phyloP scores from a whole-genome alignment of 2,888 invertebrate species.

The Phlogophora meticulosa region DNA sequence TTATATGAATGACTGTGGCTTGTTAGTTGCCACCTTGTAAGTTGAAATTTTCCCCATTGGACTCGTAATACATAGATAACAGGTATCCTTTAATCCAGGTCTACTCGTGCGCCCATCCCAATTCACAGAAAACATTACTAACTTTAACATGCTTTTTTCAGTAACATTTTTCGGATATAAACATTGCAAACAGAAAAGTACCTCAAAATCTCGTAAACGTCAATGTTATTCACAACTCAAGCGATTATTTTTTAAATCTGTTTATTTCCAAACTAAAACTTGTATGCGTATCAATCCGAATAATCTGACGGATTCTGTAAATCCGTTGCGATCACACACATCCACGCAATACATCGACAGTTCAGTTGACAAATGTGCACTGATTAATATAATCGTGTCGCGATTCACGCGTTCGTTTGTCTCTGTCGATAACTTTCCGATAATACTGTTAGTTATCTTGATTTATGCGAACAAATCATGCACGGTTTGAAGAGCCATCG shows the following conservation, averaged over 20 bases:
- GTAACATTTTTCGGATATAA: not conserved
- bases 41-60: too few relatives aligned
- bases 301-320: conserved; percentile 35
- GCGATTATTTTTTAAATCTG: conserved; percentile 24
- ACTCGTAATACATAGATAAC: too few relatives aligned
- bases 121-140: too few relatives aligned
- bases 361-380: conserved; percentile 66
- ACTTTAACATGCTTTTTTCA: not conserved
- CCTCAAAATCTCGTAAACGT: too few relatives aligned
- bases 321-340: conserved; percentile 34
- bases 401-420: conserved; percentile 67
- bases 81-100: too few relatives aligned
- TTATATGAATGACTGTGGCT: not conserved
- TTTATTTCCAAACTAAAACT: conserved; percentile 14
- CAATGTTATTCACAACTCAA: too few relatives aligned
- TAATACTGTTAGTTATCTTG: conserved; percentile 46
- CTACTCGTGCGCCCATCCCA: too few relatives aligned
- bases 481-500: conserved; percentile 11
- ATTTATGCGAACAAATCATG: conserved; percentile 48
- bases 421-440: conserved; percentile 60
- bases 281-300: conserved; percentile 16
- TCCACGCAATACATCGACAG: conserved; percentile 43
- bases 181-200: too few relatives aligned
- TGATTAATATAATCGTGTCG: conserved; percentile 73
- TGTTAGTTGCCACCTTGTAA: too few relatives aligned